Conservation (phyloP, 2,113 vertebrate genomes). For the Prunella fulvescens region DNA sequence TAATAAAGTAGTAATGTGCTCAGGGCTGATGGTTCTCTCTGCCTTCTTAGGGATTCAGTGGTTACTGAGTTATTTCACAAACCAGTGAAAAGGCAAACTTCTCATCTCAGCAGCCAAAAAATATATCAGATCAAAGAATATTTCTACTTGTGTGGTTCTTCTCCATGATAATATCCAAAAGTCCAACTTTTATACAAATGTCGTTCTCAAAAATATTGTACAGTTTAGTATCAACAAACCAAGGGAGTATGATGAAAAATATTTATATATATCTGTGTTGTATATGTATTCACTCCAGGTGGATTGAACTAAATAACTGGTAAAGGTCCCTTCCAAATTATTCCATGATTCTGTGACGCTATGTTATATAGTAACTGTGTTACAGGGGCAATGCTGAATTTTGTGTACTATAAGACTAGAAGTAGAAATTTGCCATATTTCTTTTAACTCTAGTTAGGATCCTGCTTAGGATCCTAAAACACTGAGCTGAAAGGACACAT, state of each 20-base stretch:
- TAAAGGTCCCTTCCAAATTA: neutral
- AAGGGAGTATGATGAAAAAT: neutral
- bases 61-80: neutral
- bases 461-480: neutral
- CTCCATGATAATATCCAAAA: neutral
- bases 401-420: neutral
- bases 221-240: neutral
- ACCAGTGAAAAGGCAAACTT: neutral
- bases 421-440: neutral
- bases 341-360: neutral
- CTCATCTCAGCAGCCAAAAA: neutral
- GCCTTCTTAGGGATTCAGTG: neutral
- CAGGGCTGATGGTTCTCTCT: neutral
- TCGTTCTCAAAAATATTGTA: neutral
- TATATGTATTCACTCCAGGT: neutral
- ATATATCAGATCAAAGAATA: neutral
- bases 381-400: neutral
- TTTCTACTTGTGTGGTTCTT: neutral
- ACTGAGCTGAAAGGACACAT: neutral
- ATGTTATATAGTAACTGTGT: neutral
- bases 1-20: neutral
- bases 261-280: fast-evolving
- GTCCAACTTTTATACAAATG: neutral
- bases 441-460: neutral
- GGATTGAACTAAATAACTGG: neutral